Evolutionary conservation across 2,888 invertebrate species (phyloP).

Genomic region (Antheraea yamamai): DNA sequence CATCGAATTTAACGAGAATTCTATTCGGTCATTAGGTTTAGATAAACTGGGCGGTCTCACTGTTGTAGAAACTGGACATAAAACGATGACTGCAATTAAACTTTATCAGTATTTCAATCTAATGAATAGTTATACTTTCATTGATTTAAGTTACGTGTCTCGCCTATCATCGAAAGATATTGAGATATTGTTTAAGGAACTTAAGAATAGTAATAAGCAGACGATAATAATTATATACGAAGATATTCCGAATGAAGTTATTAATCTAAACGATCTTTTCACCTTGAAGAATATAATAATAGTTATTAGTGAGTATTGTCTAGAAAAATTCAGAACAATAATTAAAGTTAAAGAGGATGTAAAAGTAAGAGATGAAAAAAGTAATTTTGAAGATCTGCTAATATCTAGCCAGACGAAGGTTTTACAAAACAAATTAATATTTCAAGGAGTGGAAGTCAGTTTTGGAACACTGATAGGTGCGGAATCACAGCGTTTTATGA

Average conservation of each 20-base stretch:
- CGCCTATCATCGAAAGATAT: background rate
- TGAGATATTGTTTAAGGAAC: background rate
- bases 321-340: background rate
- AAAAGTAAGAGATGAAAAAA: background rate
- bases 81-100: slow-evolving; percentile 5
- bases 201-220: background rate
- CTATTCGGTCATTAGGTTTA: background rate
- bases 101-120: background rate
- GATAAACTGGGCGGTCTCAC: background rate
- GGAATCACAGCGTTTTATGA: background rate
- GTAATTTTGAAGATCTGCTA: background rate
- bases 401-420: background rate
- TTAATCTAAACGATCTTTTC: background rate
- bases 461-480: background rate
- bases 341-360: background rate
- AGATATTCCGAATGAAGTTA: background rate
- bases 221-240: slow-evolving; percentile 9
- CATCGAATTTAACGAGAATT: slow-evolving; percentile 2
- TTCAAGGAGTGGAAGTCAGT: background rate
- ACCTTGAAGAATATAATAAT: background rate
- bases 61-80: background rate
- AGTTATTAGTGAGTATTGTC: background rate
- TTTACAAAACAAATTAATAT: slow-evolving; percentile 1
- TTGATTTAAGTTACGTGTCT: slow-evolving; percentile 7
- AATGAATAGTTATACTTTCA: background rate